Conservation (phyloP, 2,888 invertebrate genomes). For the Smittia aterrima region DNA sequence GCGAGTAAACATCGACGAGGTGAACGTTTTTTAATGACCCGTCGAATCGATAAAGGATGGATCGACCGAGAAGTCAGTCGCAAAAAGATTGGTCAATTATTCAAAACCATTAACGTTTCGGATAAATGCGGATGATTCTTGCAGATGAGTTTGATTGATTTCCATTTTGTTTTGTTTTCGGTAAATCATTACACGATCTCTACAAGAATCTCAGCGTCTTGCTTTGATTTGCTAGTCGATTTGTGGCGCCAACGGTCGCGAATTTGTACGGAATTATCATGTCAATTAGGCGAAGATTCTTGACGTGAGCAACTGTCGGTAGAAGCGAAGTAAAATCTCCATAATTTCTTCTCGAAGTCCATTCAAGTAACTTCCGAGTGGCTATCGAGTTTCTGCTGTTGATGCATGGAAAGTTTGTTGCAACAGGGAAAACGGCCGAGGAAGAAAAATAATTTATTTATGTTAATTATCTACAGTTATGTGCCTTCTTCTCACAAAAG, state of each 20-base stretch:
- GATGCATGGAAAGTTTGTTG: background rate
- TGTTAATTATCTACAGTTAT: conserved; percentile 39
- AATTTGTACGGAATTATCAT: conserved; percentile 24
- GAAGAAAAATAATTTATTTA: conserved; percentile 24
- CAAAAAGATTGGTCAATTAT: background rate
- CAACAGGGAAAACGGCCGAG: background rate
- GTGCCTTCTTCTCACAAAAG: conserved; percentile 11
- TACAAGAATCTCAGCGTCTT: no score
- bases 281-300: conserved; percentile 35
- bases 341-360: conserved; percentile 8
- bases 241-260: conserved; percentile 31
- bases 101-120: conserved; percentile 1
- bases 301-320: conserved; percentile 24
- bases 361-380: background rate
- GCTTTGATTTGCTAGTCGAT: background rate
- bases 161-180: background rate
- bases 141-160: conserved; percentile 29
- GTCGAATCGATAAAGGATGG: background rate
- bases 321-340: background rate
- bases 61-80: background rate
- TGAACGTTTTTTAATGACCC: conserved; percentile 28
- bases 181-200: background rate
- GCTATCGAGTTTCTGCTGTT: background rate
- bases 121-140: conserved; percentile 18
- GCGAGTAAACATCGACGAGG: background rate